Conservation (phyloP, 2,888 invertebrate genomes). For the Ptychoptera contaminata region DNA sequence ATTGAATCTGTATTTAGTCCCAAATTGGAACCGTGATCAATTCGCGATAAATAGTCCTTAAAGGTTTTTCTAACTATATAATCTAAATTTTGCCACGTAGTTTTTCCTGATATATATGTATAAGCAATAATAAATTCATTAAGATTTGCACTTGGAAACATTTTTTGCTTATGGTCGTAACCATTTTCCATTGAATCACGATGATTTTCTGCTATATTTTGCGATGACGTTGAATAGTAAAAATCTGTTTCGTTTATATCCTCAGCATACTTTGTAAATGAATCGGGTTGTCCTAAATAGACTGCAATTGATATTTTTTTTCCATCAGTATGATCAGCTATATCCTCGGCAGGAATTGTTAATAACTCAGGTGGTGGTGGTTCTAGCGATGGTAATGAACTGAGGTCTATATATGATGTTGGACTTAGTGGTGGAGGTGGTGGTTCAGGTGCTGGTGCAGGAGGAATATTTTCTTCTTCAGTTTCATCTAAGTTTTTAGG, state of each 20-base stretch:
- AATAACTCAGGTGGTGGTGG: slow-evolving; percentile 30
- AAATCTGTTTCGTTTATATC: slow-evolving; percentile 48
- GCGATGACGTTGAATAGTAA: slow-evolving; percentile 42
- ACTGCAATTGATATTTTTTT: slow-evolving; percentile 79
- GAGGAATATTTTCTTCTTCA: slow-evolving; percentile 27
- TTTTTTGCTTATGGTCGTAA: slow-evolving; percentile 30
- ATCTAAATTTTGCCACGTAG: slow-evolving; percentile 90
- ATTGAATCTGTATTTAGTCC: slow-evolving; percentile 77
- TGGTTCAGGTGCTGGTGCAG: slow-evolving; percentile 29
- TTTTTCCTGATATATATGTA: slow-evolving; percentile 81
- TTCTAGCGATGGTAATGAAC: slow-evolving; percentile 8
- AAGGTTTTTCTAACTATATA: slow-evolving; percentile 81
- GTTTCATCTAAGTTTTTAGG: slow-evolving; percentile 27
- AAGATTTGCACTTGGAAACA: slow-evolving; percentile 40
- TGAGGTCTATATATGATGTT: slow-evolving; percentile 27
- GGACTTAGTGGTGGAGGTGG: slow-evolving; percentile 28
- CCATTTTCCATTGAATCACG: slow-evolving; percentile 12
- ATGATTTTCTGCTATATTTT: slow-evolving; percentile 36
- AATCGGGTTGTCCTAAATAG: slow-evolving; percentile 69
- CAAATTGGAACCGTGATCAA: slow-evolving; percentile 83
- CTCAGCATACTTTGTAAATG: slow-evolving; percentile 52
- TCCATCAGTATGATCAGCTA: slow-evolving; percentile 57
- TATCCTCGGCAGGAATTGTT: slow-evolving; percentile 21
- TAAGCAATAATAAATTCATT: slow-evolving; percentile 74
- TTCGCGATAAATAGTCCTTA: slow-evolving; percentile 82